phyloP scores from a whole-genome alignment of 2,888 invertebrate genomes.

The Omphaloscelis lunosa region DNA sequence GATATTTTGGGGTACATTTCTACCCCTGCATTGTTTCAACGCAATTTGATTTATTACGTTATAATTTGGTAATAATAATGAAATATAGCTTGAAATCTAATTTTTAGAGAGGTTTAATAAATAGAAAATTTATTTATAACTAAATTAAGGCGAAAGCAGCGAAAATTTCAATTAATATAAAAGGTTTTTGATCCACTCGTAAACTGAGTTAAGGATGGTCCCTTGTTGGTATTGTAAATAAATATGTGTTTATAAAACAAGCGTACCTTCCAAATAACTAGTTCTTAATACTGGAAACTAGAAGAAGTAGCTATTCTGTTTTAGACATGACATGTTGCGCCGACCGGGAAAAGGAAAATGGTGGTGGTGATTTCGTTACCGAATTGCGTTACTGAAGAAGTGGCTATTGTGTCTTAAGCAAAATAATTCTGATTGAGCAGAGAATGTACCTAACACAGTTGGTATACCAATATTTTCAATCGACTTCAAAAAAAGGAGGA shows the following conservation, averaged over 20 bases:
- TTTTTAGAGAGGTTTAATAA: conserved; percentile 22
- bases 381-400: too few relatives aligned
- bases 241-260: not conserved
- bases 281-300: too few relatives aligned
- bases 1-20: conserved; percentile 43
- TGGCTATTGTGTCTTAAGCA: too few relatives aligned
- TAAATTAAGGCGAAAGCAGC: not conserved
- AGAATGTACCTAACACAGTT: too few relatives aligned
- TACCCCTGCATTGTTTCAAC: conserved; percentile 35
- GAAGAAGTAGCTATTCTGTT: too few relatives aligned
- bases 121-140: conserved; percentile 20
- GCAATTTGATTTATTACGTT: conserved; percentile 54
- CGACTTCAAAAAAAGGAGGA: too few relatives aligned
- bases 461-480: too few relatives aligned
- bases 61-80: conserved; percentile 52
- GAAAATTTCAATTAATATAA: conserved; percentile 7
- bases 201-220: not conserved
- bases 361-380: too few relatives aligned
- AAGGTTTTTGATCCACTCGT: not conserved
- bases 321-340: too few relatives aligned
- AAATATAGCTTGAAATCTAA: conserved; percentile 48
- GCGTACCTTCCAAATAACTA: too few relatives aligned
- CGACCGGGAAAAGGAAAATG: too few relatives aligned
- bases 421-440: too few relatives aligned
- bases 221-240: not conserved